Conservation (phyloP, 2,113 vertebrate species). For the Nycticorax nycticorax region DNA sequence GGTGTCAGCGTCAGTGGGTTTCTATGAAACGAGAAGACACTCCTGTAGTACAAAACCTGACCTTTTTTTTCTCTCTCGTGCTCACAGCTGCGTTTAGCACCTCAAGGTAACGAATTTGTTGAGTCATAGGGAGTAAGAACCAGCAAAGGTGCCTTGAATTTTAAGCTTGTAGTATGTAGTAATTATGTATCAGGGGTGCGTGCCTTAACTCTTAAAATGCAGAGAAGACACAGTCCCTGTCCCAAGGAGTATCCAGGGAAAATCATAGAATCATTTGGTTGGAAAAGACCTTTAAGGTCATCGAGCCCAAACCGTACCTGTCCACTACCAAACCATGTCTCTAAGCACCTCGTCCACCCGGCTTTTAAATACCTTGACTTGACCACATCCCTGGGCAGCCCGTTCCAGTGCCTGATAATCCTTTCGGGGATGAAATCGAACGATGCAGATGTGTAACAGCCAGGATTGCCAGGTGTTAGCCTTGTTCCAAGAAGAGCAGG, state of each 20-base stretch:
- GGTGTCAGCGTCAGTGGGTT: background rate
- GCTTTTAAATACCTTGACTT: too few relatives aligned
- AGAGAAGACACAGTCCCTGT: background rate
- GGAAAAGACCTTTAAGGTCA: too few relatives aligned
- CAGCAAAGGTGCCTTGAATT: slow-evolving; percentile 11
- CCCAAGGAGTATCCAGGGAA: background rate
- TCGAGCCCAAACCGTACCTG: too few relatives aligned
- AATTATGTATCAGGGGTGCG: background rate
- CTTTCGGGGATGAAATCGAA: background rate
- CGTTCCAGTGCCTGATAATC: too few relatives aligned
- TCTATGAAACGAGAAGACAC: background rate
- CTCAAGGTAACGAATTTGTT: slow-evolving; percentile 38
- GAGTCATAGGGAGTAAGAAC: slow-evolving; percentile 46
- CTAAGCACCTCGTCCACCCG: too few relatives aligned
- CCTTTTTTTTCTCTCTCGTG: background rate
- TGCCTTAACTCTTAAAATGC: background rate
- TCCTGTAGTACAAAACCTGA: background rate
- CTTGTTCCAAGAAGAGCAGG: background rate
- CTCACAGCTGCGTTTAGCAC: background rate
- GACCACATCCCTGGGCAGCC: too few relatives aligned
- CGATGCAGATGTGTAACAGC: background rate
- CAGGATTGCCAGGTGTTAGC: background rate
- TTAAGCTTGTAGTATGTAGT: background rate
- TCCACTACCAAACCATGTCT: too few relatives aligned
- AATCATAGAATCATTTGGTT: too few relatives aligned